Percentiles rank a stretch among this genome's conserved stretches.
Conservation (phyloP, 2,797 vertebrate species). For the Leuciscus waleckii region DNA sequence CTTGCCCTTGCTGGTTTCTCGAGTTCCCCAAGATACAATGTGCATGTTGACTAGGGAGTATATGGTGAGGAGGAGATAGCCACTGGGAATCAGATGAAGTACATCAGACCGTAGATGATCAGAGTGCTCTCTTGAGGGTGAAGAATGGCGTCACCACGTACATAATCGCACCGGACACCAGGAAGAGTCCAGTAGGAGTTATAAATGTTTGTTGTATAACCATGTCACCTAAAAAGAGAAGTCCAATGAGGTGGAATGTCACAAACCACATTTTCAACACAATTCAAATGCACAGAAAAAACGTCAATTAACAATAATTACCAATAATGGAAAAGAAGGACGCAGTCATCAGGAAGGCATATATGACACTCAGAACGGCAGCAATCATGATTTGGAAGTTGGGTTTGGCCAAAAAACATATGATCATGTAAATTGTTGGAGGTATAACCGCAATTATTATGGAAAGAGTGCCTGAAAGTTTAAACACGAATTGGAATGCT, state of each 20-base stretch:
- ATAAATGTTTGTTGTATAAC: conserved; percentile 79
- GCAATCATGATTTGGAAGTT: conserved; percentile 80
- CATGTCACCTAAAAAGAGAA: conserved; percentile 76
- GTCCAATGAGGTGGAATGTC: background rate
- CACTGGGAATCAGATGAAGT: conserved; percentile 87
- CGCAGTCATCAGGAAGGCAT: conserved; percentile 84
- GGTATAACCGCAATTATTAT: conserved; percentile 76
- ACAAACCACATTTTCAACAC: background rate
- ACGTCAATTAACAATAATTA: conserved; percentile 54
- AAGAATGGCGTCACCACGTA: conserved; percentile 79
- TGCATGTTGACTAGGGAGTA: conserved; percentile 87
- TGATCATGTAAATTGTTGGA: conserved; percentile 76
- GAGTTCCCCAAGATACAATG: conserved; percentile 83
- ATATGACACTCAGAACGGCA: conserved; percentile 79
- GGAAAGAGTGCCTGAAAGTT: conserved; percentile 67
- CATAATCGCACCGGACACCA: conserved; percentile 79
- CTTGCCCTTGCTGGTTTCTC: conserved; percentile 75
- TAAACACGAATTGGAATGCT: conserved; percentile 81
- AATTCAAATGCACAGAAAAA: background rate
- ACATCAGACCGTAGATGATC: conserved; percentile 81
- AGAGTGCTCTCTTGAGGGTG: conserved; percentile 80
- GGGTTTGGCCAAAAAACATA: conserved; percentile 78
- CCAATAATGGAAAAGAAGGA: conserved; percentile 83
- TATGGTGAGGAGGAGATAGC: conserved; percentile 84
- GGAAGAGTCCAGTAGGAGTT: conserved; percentile 83